Evolutionary conservation across 2,888 invertebrate species (phyloP), one percentile per base, ranked within the genome.

Genomic region (Caenorhabditis afra): DNA sequence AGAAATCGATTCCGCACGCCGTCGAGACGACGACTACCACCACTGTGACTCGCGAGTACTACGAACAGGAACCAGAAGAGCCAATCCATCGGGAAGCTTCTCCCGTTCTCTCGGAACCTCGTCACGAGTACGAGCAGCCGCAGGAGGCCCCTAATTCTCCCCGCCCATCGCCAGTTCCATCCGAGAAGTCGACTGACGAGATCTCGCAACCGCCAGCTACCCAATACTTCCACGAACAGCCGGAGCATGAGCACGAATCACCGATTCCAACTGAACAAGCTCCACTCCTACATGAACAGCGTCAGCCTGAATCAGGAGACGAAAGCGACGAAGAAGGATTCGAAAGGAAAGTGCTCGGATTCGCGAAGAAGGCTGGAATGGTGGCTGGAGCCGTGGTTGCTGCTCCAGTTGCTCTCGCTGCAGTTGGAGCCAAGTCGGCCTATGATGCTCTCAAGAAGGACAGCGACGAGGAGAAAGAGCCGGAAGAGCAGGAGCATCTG

Each of bases 331-430:
- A 53, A 20, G 76, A 76, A 66, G 57, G 67, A 22, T 59, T 75
- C 29, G 71, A 68, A 14, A 57, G 55, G 52, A 82, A 77, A 47
- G 16, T 77, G 35, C 50, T 66, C 35, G 82, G 71, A 39, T 81
- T 82, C 47, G 82, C 82, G 3, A 81, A 84, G 71, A 81, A 68
- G 37, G 81, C 76, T 14, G 84, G 82, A 53, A 77, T 70, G 65
- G 61, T 85, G 11, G 83, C 83, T 39, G 86, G 84, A 16, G 86
- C 81, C 41, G 77, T 83, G 11, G 68, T 83, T 49, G 75, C 79
- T 23, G 84, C 84, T 49, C 84, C 82, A 35, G 80, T 75, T 44
- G 84, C 75, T 41, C 67, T 81, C 1, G 81, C 79, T 44, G 84
- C 79, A 10, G 61, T 81, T 29, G 86, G 86, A 61, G 86, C 82